phyloP scores from a whole-genome alignment of 2,113 vertebrate genomes.

The Sarotherodon lohbergeri region DNA sequence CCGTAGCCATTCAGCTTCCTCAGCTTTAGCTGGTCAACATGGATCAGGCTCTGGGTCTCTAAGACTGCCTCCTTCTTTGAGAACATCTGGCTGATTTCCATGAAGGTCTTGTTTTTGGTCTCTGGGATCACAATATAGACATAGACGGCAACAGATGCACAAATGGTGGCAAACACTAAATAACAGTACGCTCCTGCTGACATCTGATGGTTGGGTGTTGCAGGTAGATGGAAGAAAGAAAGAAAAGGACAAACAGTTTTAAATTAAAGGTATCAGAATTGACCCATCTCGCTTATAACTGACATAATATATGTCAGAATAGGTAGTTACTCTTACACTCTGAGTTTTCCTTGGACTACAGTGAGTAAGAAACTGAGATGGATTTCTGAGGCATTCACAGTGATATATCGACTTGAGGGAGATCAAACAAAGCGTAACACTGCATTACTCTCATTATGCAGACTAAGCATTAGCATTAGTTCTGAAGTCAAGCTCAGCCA shows the following conservation, averaged over 20 bases:
- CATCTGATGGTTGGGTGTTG: conserved; percentile 62
- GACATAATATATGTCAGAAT: not conserved
- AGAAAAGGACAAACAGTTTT: not conserved
- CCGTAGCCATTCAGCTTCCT: conserved; percentile 79
- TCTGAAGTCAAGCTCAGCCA: not conserved
- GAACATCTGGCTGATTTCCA: conserved; percentile 87
- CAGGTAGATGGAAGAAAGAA: not conserved
- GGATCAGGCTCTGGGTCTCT: conserved; percentile 48
- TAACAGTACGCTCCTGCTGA: conserved; percentile 84
- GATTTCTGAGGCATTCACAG: not conserved
- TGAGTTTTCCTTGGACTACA: not conserved
- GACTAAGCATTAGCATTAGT: not conserved
- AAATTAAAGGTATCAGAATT: not conserved
- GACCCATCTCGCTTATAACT: not conserved
- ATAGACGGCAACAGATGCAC: conserved; percentile 77
- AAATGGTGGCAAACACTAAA: conserved; percentile 80
- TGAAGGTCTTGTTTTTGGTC: conserved; percentile 88
- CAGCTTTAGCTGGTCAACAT: conserved; percentile 65
- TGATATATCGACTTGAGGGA: not conserved
- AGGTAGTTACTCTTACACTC: not conserved
- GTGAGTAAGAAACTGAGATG: not conserved
- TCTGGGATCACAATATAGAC: conserved; percentile 81
- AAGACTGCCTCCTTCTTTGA: conserved; percentile 57
- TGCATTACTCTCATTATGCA: not conserved
- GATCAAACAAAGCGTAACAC: not conserved